phyloP scores from a whole-genome alignment of 1,140 invertebrate genomes.

The Callitettix versicolor region DNA sequence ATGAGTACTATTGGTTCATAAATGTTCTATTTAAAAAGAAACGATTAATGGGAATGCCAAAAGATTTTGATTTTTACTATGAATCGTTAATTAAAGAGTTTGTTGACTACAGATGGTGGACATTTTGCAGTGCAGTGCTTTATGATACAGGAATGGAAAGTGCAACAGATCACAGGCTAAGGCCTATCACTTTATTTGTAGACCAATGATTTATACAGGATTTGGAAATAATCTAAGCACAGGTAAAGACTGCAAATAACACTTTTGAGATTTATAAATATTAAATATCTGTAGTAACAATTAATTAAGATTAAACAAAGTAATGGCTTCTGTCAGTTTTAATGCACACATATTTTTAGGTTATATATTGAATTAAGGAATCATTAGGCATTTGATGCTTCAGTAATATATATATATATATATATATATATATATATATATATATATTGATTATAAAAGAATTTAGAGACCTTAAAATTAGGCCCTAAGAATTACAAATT shows the following conservation, averaged over 20 bases:
- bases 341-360: neutral
- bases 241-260: neutral
- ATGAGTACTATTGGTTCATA: too few species aligned
- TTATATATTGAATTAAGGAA: too few species aligned
- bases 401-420: too few species aligned
- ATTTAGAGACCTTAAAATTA: too few species aligned
- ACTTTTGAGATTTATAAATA: neutral
- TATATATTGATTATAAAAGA: too few species aligned
- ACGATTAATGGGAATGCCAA: neutral
- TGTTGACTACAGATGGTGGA: slow-evolving; percentile 19
- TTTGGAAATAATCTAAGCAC: neutral
- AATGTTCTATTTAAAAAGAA: too few species aligned
- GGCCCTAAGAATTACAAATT: too few species aligned
- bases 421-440: too few species aligned
- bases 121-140: slow-evolving; percentile 13
- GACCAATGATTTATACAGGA: neutral
- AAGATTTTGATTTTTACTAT: neutral
- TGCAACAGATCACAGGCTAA: neutral
- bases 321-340: neutral
- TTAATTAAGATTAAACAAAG: neutral
- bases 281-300: neutral
- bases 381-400: too few species aligned
- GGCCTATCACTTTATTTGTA: neutral
- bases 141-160: slow-evolving; percentile 1
- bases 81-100: slow-evolving; percentile 8